These are phyloP conservation scores for Anastrepha obliqua DNA, from an alignment of 1,140 invertebrate species.

Conservation along the genomic window DNA sequence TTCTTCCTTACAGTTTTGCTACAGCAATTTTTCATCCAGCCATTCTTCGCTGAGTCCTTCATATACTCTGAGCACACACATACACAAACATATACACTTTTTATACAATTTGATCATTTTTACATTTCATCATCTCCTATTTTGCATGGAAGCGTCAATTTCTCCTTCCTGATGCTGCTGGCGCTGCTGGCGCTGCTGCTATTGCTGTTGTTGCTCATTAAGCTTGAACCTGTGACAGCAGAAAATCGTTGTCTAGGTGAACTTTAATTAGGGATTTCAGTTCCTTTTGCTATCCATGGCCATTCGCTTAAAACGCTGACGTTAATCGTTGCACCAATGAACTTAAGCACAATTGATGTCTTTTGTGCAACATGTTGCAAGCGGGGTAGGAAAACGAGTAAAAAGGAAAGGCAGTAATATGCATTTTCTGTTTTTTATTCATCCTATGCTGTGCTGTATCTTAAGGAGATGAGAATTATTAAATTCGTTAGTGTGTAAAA, in stretches of 20 bases:
- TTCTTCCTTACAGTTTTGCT: not conserved
- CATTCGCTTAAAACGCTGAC: not conserved
- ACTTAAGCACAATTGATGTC: constrained; percentile 48
- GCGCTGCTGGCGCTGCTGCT: not conserved
- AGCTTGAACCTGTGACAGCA: not conserved
- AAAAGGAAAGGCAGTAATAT: not conserved
- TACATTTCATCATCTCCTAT: constrained; percentile 21
- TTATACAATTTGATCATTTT: not conserved
- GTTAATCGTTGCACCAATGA: constrained; percentile 49
- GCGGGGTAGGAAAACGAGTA: not conserved
- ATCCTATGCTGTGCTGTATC: not conserved
- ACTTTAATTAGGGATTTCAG: constrained; percentile 48
- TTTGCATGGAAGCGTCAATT: not conserved
- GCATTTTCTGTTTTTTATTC: not conserved
- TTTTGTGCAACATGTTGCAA: not conserved
- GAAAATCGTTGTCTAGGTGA: constrained; percentile 42
- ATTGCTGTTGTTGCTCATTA: constrained; percentile 10
- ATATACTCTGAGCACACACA: not conserved
- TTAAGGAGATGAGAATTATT: constrained; percentile 9
- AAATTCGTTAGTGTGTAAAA: constrained; percentile 39
- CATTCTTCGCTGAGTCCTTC: not conserved
- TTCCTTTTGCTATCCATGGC: not conserved
- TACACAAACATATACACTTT: not conserved
- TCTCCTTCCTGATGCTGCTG: not conserved
- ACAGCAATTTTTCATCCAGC: constrained; percentile 7